Conservation (phyloP, 2,797 vertebrate genomes). For the Pterois miles region DNA sequence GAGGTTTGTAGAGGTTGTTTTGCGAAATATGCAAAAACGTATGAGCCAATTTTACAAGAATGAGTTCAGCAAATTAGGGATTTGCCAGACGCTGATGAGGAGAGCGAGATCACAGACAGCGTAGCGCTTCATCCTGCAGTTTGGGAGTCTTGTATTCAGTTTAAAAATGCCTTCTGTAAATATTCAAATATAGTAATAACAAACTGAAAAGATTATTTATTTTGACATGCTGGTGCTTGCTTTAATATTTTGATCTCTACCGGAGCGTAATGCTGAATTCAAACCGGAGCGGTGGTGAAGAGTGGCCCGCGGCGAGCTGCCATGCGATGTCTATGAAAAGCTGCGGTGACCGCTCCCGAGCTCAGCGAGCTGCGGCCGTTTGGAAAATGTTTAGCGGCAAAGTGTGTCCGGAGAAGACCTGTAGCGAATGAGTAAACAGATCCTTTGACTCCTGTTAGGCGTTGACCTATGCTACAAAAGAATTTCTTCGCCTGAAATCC, state of each 20-base stretch:
- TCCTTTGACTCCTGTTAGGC: too few species aligned
- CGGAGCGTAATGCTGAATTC: too few species aligned
- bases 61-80: conserved; percentile 27
- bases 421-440: too few species aligned
- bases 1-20: conserved; percentile 37
- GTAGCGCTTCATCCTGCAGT: neutral
- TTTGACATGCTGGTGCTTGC: neutral
- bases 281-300: too few species aligned
- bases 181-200: neutral
- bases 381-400: too few species aligned
- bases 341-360: too few species aligned
- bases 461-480: too few species aligned
- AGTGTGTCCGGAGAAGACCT: too few species aligned
- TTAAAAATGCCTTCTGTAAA: neutral
- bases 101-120: conserved; percentile 9
- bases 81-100: conserved; percentile 35
- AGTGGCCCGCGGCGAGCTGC: too few species aligned
- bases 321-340: too few species aligned
- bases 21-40: conserved; percentile 45
- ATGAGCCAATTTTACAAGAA: conserved; percentile 37
- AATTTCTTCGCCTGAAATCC: too few species aligned
- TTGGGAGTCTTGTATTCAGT: neutral
- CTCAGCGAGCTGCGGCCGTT: too few species aligned
- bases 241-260: neutral
- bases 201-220: neutral